Conservation (phyloP, 2,797 vertebrate species). For the Fratercula arctica region DNA sequence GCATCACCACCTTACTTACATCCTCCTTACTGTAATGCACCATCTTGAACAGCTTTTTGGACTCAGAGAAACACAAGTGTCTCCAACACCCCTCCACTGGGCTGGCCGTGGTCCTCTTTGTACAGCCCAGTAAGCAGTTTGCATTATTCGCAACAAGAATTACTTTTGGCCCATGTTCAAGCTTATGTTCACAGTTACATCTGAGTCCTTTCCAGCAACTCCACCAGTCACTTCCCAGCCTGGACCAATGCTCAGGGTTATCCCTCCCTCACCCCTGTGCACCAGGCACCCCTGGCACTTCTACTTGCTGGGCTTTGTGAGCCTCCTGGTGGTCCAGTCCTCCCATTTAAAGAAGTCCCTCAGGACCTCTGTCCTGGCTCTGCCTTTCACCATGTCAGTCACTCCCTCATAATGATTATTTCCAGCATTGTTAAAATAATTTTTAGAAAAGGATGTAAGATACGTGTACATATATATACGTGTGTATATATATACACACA, state of each 20-base stretch:
- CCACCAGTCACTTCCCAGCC: background rate
- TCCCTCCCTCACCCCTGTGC: background rate
- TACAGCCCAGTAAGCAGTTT: background rate
- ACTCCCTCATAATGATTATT: background rate
- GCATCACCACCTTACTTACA: background rate
- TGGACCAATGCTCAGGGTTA: background rate
- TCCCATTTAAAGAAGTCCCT: background rate
- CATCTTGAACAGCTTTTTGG: background rate
- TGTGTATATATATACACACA: fast-evolving
- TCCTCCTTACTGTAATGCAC: background rate
- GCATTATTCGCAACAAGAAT: background rate
- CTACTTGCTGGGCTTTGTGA: background rate
- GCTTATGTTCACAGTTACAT: background rate
- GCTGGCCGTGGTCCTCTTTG: background rate
- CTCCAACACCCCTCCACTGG: background rate
- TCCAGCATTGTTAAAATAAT: background rate
- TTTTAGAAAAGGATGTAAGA: background rate
- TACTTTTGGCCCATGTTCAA: background rate
- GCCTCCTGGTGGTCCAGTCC: background rate
- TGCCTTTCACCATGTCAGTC: background rate
- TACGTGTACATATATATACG: background rate
- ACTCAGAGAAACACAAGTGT: background rate
- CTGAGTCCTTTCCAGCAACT: background rate
- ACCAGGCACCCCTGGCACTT: background rate
- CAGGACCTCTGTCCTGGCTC: background rate